Conservation (phyloP, 2,888 invertebrate species). For the Hololepta plana region DNA sequence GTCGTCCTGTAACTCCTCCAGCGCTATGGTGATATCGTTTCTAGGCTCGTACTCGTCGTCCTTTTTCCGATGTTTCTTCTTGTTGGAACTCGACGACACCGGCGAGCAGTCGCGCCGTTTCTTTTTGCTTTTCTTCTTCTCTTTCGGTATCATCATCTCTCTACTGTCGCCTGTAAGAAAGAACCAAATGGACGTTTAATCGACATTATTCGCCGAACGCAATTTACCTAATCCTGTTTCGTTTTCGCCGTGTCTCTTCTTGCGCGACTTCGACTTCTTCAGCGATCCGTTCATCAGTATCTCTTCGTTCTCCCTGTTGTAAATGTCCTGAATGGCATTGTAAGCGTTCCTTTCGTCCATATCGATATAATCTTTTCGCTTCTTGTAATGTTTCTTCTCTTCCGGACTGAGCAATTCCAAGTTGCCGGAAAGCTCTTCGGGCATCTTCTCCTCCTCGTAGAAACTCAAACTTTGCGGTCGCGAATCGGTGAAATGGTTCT, state of each 20-base stretch:
- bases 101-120: conserved; percentile 20
- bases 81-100: conserved; percentile 14
- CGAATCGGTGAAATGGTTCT: conserved; percentile 26
- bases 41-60: conserved; percentile 24
- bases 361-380: conserved; percentile 22
- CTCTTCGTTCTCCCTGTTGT: conserved; percentile 21
- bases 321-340: conserved; percentile 24
- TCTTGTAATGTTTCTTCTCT: conserved; percentile 24
- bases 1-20: conserved; percentile 29
- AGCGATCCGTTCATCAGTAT: conserved; percentile 16
- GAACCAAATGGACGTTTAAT: conserved; percentile 3
- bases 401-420: conserved; percentile 26
- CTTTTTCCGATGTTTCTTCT: conserved; percentile 23
- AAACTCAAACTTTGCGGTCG: conserved; percentile 28
- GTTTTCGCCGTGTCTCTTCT: conserved; percentile 20
- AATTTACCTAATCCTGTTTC: conserved; percentile 10
- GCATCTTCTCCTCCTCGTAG: conserved; percentile 27
- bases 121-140: conserved; percentile 25
- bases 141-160: conserved; percentile 29
- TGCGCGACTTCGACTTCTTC: conserved; percentile 25
- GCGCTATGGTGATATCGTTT: conserved; percentile 24
- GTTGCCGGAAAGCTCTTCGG: conserved; percentile 27
- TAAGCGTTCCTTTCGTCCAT: conserved; percentile 25
- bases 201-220: not conserved
- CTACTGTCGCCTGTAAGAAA: conserved; percentile 24